These are phyloP conservation scores for Oncopodura yosiiana DNA, from an alignment of 1,140 invertebrate genomes.

Conservation along the genomic window DNA sequence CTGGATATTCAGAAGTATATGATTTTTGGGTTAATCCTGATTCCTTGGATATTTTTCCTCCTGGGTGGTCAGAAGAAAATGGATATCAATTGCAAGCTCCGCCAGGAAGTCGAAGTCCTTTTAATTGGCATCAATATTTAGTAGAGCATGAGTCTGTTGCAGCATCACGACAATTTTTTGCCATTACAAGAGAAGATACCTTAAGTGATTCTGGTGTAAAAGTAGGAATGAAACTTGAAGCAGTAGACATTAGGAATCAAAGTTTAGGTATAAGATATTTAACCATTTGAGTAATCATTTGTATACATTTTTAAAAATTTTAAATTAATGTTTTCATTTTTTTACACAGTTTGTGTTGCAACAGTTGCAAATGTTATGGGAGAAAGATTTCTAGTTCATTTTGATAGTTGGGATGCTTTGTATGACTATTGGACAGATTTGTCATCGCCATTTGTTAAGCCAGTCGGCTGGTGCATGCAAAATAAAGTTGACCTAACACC, in stretches of 20 bases:
- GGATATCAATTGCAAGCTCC: constrained; percentile 63
- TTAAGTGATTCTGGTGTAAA: constrained; percentile 54
- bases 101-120: constrained; percentile 50
- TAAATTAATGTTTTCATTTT: constrained; percentile 18
- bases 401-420: constrained; percentile 87
- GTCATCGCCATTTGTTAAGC: constrained; percentile 77
- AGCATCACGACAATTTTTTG: constrained; percentile 68
- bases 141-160: constrained; percentile 62
- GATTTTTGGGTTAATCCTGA: constrained; percentile 93
- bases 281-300: too few species aligned
- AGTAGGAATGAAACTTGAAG: constrained; percentile 87
- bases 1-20: constrained; percentile 77
- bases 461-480: constrained; percentile 81
- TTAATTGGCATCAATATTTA: constrained; percentile 78
- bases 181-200: constrained; percentile 45
- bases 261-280: constrained; percentile 75
- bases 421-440: constrained; percentile 91
- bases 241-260: constrained; percentile 82
- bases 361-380: constrained; percentile 74
- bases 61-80: constrained; percentile 72
- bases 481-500: constrained; percentile 69
- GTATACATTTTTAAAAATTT: not conserved
- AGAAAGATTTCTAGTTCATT: constrained; percentile 77
- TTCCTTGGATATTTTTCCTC: constrained; percentile 79
- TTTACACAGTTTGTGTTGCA: constrained; percentile 44